A percentile compares a stretch with the other conserved stretches of the same genome.
These are phyloP conservation scores for Lucinisca nassula DNA, from an alignment of 2,888 invertebrate species.

Conservation along the genomic window DNA sequence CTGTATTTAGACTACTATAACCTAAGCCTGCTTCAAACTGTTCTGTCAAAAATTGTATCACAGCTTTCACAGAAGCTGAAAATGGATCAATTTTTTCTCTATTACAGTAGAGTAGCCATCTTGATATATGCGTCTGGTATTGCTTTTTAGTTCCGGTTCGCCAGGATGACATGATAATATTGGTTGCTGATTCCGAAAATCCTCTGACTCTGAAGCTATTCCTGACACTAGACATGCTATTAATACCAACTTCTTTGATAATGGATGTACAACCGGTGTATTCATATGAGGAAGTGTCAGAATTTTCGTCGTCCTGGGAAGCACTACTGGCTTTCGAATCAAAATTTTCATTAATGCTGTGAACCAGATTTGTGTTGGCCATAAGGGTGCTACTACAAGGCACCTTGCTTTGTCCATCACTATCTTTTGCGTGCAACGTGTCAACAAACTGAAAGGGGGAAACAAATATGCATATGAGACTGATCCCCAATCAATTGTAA, in stretches of 20 bases:
- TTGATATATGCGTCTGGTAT: slow-evolving; percentile 55
- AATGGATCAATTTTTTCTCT: slow-evolving; percentile 51
- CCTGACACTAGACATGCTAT: slow-evolving; percentile 53
- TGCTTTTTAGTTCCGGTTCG: slow-evolving; percentile 52
- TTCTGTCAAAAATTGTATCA: too few species aligned
- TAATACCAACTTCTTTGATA: slow-evolving; percentile 29
- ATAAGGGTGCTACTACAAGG: slow-evolving; percentile 34
- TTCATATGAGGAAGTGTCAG: background rate
- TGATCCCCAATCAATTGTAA: background rate
- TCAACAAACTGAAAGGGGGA: slow-evolving; percentile 67
- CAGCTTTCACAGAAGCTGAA: slow-evolving; percentile 27
- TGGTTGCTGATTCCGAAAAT: slow-evolving; percentile 37
- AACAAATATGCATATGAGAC: slow-evolving; percentile 30
- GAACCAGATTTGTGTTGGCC: slow-evolving; percentile 50
- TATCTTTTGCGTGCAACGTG: slow-evolving; percentile 46
- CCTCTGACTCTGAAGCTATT: slow-evolving; percentile 32
- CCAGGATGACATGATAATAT: slow-evolving; percentile 63
- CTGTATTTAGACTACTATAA: slow-evolving; percentile 60
- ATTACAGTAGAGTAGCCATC: slow-evolving; percentile 64
- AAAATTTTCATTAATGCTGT: slow-evolving; percentile 15
- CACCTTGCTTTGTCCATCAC: slow-evolving; percentile 5
- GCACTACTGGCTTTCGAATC: slow-evolving; percentile 35
- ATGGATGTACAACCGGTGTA: slow-evolving; percentile 15
- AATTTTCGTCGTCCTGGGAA: slow-evolving; percentile 1
- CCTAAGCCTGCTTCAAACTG: too few species aligned